Percentiles rank a stretch among this genome's conserved stretches.
These are phyloP conservation scores for Diploscapter pachys DNA, from an alignment of 1,140 invertebrate genomes.

Conservation along the genomic window DNA sequence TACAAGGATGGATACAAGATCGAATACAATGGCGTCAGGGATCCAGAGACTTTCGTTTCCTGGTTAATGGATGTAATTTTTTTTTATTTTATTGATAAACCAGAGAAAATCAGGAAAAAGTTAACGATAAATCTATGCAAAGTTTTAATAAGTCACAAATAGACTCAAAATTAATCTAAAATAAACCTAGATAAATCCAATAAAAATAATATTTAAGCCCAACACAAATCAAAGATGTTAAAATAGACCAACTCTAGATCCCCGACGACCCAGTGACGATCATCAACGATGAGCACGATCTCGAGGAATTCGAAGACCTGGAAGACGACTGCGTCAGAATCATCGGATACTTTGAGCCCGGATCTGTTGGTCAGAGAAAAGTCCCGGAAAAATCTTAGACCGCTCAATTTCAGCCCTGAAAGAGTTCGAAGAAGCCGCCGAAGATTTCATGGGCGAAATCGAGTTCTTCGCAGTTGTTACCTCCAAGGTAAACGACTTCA, in stretches of 20 bases:
- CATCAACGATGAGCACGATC: constrained; percentile 58
- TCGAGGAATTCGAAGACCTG: constrained; percentile 58
- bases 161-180: too few species aligned
- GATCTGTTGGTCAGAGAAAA: constrained; percentile 42
- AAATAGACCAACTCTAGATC: constrained; percentile 40
- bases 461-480: constrained; percentile 59
- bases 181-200: too few species aligned
- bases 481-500: constrained; percentile 39
- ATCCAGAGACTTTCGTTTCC: constrained; percentile 58
- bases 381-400: background rate
- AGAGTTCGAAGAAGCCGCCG: constrained; percentile 58
- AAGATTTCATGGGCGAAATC: constrained; percentile 59
- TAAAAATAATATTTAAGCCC: too few species aligned
- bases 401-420: constrained; percentile 46
- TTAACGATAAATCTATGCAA: too few species aligned
- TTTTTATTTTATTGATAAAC: background rate
- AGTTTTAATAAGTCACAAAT: too few species aligned
- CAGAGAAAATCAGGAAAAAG: background rate
- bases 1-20: constrained; percentile 59
- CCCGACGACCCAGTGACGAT: constrained; percentile 58
- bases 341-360: constrained; percentile 58
- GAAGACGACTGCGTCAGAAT: constrained; percentile 57
- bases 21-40: constrained; percentile 58
- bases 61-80: constrained; percentile 56
- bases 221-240: too few species aligned